Conservation (phyloP, 2,888 invertebrate genomes). For the Eupithecia exiguata region DNA sequence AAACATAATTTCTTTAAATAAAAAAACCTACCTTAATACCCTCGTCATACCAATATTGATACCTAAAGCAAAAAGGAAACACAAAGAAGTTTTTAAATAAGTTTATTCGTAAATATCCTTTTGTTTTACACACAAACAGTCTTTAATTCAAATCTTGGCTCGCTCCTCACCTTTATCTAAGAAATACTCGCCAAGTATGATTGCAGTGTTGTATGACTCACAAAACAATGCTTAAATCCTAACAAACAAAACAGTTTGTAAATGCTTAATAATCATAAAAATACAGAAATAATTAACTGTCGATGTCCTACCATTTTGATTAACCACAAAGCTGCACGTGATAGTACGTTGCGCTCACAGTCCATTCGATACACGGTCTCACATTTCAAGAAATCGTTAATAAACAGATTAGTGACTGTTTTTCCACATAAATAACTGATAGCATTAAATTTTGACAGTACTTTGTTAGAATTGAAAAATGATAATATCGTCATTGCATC, state of each 20-base stretch:
- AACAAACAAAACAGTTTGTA: neutral
- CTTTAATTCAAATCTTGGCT: constrained; percentile 12
- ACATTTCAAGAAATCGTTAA: neutral
- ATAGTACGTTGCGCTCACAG: neutral
- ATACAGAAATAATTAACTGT: neutral
- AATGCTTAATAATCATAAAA: neutral
- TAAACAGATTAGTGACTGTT: constrained; percentile 3
- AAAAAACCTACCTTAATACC: neutral
- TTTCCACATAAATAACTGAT: constrained; percentile 1
- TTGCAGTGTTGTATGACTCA: constrained; percentile 1
- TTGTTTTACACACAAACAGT: constrained; percentile 21
- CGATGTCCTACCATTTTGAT: constrained; percentile 1
- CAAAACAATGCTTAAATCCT: neutral
- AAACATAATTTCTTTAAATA: neutral
- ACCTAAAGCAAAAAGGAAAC: neutral
- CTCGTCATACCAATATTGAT: neutral
- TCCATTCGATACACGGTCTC: neutral
- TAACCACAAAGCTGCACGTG: neutral
- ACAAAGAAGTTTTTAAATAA: neutral
- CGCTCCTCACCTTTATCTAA: neutral
- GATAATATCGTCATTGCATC: neutral
- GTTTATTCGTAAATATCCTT: constrained; percentile 15
- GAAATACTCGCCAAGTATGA: neutral
- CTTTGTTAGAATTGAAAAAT: neutral
- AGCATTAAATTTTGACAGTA: neutral